Percentiles rank a stretch among this genome's conserved stretches.
Conservation (phyloP, 2,113 vertebrate species). For the Trematocara nigrifrons region DNA sequence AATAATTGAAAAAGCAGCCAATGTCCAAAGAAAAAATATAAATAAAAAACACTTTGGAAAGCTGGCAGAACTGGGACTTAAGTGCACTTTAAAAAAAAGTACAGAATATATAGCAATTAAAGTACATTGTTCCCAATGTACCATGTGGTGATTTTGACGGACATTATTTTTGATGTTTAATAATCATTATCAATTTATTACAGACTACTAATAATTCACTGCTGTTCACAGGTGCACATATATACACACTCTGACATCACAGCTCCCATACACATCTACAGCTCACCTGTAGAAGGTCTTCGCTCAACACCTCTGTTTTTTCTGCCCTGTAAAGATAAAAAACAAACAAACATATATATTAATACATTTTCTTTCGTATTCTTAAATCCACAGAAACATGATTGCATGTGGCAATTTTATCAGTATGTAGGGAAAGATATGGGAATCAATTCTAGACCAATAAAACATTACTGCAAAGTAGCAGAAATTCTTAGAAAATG, state of each 20-base stretch:
- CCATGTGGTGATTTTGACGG: neutral
- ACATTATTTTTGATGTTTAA: neutral
- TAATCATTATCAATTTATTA: neutral
- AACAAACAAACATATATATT: neutral
- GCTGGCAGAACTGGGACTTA: neutral
- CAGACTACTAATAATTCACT: neutral
- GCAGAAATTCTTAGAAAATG: neutral
- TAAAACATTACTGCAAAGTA: neutral
- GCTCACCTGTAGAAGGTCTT: constrained; percentile 92
- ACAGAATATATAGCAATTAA: neutral
- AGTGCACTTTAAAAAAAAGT: neutral
- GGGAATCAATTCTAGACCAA: neutral
- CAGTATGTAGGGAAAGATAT: neutral
- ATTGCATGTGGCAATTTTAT: neutral
- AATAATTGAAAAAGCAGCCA: too few relatives aligned
- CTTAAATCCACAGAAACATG: neutral
- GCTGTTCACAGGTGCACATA: neutral
- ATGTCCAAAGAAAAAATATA: neutral
- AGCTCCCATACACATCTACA: neutral
- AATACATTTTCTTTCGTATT: fast-evolving
- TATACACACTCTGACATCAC: neutral
- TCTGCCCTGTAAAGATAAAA: constrained; percentile 79
- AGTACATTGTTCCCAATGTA: neutral
- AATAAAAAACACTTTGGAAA: neutral
- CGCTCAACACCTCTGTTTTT: constrained; percentile 93